Evolutionary conservation across 2,888 invertebrate genomes (phyloP), one percentile per base, ranked within the genome.

Genomic region (Dexiosoma caninum): DNA sequence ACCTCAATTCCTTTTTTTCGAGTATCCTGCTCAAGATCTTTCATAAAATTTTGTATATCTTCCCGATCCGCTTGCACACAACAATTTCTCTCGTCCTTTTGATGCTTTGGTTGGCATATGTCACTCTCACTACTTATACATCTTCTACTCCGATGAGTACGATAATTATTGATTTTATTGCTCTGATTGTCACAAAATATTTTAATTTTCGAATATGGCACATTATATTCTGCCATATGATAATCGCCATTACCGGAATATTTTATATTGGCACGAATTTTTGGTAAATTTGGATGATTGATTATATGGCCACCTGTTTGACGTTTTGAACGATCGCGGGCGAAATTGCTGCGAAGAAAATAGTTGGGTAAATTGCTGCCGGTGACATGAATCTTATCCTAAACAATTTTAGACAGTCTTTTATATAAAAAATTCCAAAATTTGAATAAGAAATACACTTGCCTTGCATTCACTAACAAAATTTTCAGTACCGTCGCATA

Each of bases 1-100:
- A 90, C 90, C 87, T 90, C 90, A 8, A 90, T 89, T 40, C 90
- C 90, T 81, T 89, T 88, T 60, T 87, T 86, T 19, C 86, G 82
- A 0, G 88, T 86, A 64, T 87, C 87, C 42, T 84, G 53, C 53
- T 89, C 87, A 67, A 90, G 85, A 35, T 87, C 89, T 76, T 87
- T 85, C 85, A 89, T 83, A 19, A 87, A 85, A 30, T 86, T 86
- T 64, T 86, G 86, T 9, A 87, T 87, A 59, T 89, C 88, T 2
- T 85, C 80, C n/a, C 85, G 85, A 72, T 87, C 83, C 23, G 89
- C 90, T 85, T 90, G 90, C 78, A 90, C 82, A 59, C 89, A 89
- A 62, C 87, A 88, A 53, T 83, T 87, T 60, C 88, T 85, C 14
- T 82, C 85, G 67, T 86, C 85, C n/a, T 69, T 75, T 0, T 78